Evolutionary conservation across 2,797 vertebrate species (phyloP), one percentile per base, ranked within the genome.

Genomic region (Esox lucius): DNA sequence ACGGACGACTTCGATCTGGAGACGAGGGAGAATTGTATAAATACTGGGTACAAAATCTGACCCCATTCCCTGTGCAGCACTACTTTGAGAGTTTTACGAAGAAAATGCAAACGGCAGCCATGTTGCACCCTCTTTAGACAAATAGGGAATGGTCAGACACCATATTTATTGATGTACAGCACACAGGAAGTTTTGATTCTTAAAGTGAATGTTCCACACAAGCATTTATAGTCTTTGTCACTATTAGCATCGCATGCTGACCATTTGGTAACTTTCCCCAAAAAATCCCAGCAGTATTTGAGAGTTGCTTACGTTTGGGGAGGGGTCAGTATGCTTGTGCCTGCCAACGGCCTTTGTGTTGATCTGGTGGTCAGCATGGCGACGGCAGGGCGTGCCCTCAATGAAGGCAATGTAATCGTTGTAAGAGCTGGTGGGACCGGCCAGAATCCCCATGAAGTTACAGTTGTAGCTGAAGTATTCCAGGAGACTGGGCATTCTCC

Each of bases 391-490:
- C 76, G 93, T 92, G 86, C 96, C 96, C 93, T 98, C 96, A 67
- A 98, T 98, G 93, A 98, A 98, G 86, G 92, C 92, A 70, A 96
- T 95, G 94, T 98, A 98, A 93, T 98, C 96, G 78, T 97, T 98
- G 92, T 97, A 98, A 82, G 96, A 97, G 91, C 95, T 96, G 70
- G 96, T 94, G 2, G 97, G 97, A 73, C 97, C 97, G 5, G 96
- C 96, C 87, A 98, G 94, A 90, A 98, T 97, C 71, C 96, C 96
- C 96, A 98, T 93, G 94, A 98, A 98, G 95, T 98, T 98, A 90
- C 96, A 98, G 92, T 93, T 97, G 90, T 98, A 98, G 88, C 96
- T 98, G 86, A 98, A 93, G 86, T 97, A 97, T 87, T 98, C 96
- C 90, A 98, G 92, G 53, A 96, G 93, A 86, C 95, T 98, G 83